Base-by-base conservation (phyloP, 1,140 invertebrate species). In the Eurosta solidaginis region DNA sequence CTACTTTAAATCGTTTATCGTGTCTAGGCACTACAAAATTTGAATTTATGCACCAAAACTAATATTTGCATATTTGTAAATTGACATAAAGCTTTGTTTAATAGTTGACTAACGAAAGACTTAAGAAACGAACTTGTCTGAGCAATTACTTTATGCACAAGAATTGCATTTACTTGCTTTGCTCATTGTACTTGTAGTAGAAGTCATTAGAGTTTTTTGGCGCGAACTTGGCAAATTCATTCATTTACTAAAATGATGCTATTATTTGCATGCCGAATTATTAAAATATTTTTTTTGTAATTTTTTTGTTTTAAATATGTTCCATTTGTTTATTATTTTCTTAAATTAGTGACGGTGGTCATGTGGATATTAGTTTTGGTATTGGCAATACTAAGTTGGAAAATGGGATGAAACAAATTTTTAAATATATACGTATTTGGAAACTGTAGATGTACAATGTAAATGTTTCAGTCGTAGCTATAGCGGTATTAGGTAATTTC, bases 21-120 rank as follows among this genome's bases (percentile, higher is more conserved):
- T 68, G 17, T 22, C 27, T 68, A 40, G 17, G 59, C n/a, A 68
- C 4, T 40, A 20, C 6, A 68, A 68, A 42, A 40, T 42, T n/a
- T 10, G 40, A 68, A 68, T 40, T 36, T 68, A 68, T 68, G 33
- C 29, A 68, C 33, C n/a, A 68, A 68, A 36, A 68, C 59, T n/a
- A 40, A 68, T 68, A 68, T 68, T 68, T 68, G 59, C 33, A 40
- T 68, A 68, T 68, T 42, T 17, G 59, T 40, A 68, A 68, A 40
- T 68, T 68, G 59, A 33, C 59, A 68, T 68, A 20, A 68, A 68
- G 59, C 33, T 40, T 20, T 33, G 59, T 33, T 68, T 40, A 68
- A 36, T 27, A 40, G 36, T 68, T 68, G 17, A 22, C 49, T 36
- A 59, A 68, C 33, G 33, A 68, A 68, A 42, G 59, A 68, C 59